Evolutionary conservation across 2,113 vertebrate genomes (phyloP).

Genomic region (Malurus cyaneus): DNA sequence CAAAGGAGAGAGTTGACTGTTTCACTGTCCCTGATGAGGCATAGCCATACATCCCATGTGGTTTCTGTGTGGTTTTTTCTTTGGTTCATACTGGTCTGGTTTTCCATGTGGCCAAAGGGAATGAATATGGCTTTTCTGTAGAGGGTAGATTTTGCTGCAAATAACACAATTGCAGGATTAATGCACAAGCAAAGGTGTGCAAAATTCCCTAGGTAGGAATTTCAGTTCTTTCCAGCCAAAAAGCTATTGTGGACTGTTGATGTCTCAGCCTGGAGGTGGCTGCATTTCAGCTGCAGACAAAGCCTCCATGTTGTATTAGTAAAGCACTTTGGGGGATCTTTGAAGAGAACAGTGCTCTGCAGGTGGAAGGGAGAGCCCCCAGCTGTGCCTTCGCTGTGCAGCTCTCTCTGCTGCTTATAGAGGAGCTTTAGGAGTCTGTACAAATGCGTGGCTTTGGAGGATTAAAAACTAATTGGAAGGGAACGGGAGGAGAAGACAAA

Average conservation of each 20-base stretch:
- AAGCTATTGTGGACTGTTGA: background rate
- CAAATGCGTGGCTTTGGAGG: background rate
- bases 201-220: background rate
- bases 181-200: background rate
- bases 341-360: background rate
- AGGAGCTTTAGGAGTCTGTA: background rate
- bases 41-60: accelerated
- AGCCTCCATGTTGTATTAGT: background rate
- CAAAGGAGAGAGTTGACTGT: background rate
- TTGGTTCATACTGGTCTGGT: background rate
- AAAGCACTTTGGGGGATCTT: background rate
- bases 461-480: slow-evolving; percentile 34
- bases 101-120: background rate
- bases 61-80: background rate
- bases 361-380: background rate
- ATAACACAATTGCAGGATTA: background rate
- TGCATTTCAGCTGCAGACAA: background rate
- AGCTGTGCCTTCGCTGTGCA: background rate
- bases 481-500: background rate
- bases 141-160: background rate
- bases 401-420: background rate
- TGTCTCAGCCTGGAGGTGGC: background rate
- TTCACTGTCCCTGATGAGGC: background rate
- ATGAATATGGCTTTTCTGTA: background rate
- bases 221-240: background rate